Evolutionary conservation across 2,888 invertebrate genomes (phyloP), one percentile per base, ranked within the genome.

Genomic region (Ganaspis brasiliensis): DNA sequence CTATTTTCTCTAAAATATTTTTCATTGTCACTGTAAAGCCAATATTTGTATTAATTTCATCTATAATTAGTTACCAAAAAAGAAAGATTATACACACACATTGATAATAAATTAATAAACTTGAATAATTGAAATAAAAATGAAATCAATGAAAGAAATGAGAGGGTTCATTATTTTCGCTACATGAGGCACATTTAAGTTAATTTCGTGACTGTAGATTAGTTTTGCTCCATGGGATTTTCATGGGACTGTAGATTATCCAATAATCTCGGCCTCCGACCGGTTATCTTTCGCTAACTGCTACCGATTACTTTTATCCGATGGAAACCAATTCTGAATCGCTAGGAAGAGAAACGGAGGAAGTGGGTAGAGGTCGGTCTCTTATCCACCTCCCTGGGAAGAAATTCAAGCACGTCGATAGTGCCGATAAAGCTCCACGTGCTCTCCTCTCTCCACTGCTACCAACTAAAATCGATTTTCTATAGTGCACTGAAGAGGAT

Each of bases 301-400:
- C 70, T 31, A 52, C 52, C 70, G 52, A 70, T 70, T 61, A 61
- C 61, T 61, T 70, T 70, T 70, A 45, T 70, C 70, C 49, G 70
- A 70, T 45, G 21, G 70, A 52, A 70, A 49, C 70, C 49, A 70
- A 70, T 49, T 70, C 31, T 19, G 16, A 52, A 74, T 74, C 67
- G 63, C 14, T 55, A 56, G 72, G 45, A 71, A 78, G 35, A 70
- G 72, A 63, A 67, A 21, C 61, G 52, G 14, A 31, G 52, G 72
- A 52, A 72, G 72, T 63, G 37, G 73, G 78, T 80, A 74, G 78
- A 81, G 80, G 74, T 80, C 78, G 78, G 76, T 61, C 75, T 78
- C 75, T 78, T 77, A 77, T 81, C 81, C 76, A 78, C 72, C 75
- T 49, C 70, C 45, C 67, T 67, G 49, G 52, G 70, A 70, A 70